Base-by-base conservation (phyloP, 2,797 vertebrate genomes). In the Crocidura indochinensis region DNA sequence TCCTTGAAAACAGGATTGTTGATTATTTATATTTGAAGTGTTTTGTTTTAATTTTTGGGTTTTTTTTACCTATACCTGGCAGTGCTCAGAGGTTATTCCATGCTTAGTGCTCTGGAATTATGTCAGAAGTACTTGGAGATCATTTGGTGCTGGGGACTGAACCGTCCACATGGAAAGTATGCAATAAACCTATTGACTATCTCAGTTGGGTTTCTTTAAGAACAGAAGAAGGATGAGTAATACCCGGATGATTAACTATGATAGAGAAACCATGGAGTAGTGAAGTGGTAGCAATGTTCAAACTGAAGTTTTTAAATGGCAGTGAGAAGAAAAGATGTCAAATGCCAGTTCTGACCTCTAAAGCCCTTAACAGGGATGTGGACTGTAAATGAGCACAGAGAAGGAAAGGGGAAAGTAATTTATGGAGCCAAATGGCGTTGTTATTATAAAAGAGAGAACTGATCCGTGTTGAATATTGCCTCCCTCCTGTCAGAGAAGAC, bases 401-500 rank as follows among this genome's bases (percentile, higher is more conserved):
- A 20, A 7, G 22, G 14, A 53, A 38, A 67, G 71, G 24, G 11
- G 76, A 81, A 26, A 26, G 26, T 10, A 9, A 56, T 71, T 71
- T 64, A 29, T 19, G 49, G 53, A 64, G 67, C 67, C 9, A 29
- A 9, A 29, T 64, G 17, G 29, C 38, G 79, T 88, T 47, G 27
- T 46, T 27, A 68, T 53, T 60, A 2, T 79, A 53, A 84, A 44
- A 87, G 49, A 51, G n/a, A 80, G 49, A 78, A 72, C 1, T 56
- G 20, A 5, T 29, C 47, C 27, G 12, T 74, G 3, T 24, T 68
- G 5, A 3, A 26, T 24, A 29, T 44, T 3, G 2, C 38, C 2
- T 74, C 0, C 27, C 3, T 12, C 62, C 20, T 2, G 22, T 74
- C 10, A 44, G 11, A 74, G 0, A 0, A 9, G 19, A 2, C n/a